A percentile compares a stretch with the other conserved stretches of the same genome.
These are phyloP conservation scores for Brachyhypopomus occidentalis DNA, from an alignment of 2,113 vertebrate species.

Conservation along the genomic window DNA sequence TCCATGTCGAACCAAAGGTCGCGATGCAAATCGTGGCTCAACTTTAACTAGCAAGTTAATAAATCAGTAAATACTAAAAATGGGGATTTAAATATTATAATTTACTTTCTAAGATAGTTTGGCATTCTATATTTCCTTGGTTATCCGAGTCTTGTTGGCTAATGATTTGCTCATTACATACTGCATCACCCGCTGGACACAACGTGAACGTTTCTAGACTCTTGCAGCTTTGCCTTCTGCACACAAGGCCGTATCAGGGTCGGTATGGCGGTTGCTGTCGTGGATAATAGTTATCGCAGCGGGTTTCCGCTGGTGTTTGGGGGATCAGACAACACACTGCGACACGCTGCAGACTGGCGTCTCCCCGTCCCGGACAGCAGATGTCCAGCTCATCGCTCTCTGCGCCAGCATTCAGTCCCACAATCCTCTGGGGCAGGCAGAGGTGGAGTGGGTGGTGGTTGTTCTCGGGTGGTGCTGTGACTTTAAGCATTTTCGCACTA, in stretches of 20 bases:
- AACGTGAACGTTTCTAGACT: not conserved
- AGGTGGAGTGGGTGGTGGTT: constrained; percentile 63
- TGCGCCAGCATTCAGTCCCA: constrained; percentile 60
- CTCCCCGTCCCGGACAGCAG: constrained; percentile 72
- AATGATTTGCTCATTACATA: not conserved
- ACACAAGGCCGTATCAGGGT: not conserved
- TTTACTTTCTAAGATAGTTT: too few species aligned
- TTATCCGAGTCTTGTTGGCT: too few species aligned
- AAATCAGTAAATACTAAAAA: not conserved
- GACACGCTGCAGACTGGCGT: constrained; percentile 66
- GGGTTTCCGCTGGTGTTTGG: not conserved
- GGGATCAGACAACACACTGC: constrained; percentile 34
- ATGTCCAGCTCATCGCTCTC: constrained; percentile 67
- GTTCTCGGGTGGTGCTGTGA: constrained; percentile 39
- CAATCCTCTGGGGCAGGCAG: constrained; percentile 50
- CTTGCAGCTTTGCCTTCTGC: not conserved
- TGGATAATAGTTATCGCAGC: not conserved
- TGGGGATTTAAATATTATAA: not conserved
- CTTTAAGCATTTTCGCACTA: constrained; percentile 56
- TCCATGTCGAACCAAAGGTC: too few species aligned
- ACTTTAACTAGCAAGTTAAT: too few species aligned
- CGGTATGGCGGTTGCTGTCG: not conserved
- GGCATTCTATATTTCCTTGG: too few species aligned
- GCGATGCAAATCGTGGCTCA: too few species aligned
- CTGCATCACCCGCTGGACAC: not conserved